A percentile compares a stretch with the other conserved stretches of the same genome.
Evolutionary conservation across 2,888 invertebrate genomes (phyloP).

Genomic region (Ferdinandea cuprea): DNA sequence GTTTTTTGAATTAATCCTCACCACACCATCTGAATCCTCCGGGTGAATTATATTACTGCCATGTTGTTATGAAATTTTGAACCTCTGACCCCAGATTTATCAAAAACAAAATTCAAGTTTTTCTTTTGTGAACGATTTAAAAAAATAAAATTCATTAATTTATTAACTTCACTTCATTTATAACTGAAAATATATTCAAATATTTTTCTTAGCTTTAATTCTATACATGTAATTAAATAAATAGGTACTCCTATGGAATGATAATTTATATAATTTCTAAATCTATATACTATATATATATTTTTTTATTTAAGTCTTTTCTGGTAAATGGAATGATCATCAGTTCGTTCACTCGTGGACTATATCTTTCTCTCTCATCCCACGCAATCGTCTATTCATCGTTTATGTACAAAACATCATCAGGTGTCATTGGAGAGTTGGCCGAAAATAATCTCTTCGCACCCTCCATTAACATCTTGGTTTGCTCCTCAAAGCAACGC

Average conservation of each 20-base stretch:
- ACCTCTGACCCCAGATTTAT: too few species aligned
- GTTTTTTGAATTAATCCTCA: too few species aligned
- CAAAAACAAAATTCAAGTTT: neutral
- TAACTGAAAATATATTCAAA: constrained; percentile 3
- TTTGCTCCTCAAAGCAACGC: constrained; percentile 80
- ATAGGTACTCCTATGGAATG: constrained; percentile 69
- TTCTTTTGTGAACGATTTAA: neutral
- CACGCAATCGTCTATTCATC: constrained; percentile 61
- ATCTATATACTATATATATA: too few species aligned
- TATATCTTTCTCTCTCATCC: too few species aligned
- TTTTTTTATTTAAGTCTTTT: constrained; percentile 70
- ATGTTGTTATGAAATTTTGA: too few species aligned
- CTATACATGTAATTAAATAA: constrained; percentile 39
- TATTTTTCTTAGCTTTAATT: constrained; percentile 17
- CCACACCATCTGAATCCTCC: too few species aligned
- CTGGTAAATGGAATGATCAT: constrained; percentile 66
- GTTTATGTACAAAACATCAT: constrained; percentile 68
- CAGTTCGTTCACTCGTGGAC: constrained; percentile 54
- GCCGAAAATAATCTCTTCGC: constrained; percentile 66
- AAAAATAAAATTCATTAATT: constrained; percentile 59
- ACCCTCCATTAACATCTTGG: constrained; percentile 77
- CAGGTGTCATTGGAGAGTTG: constrained; percentile 48
- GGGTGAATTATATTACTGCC: too few species aligned
- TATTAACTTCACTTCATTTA: constrained; percentile 47
- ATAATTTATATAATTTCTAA: constrained; percentile 53